Base-by-base conservation (phyloP, 2,797 vertebrate species). In the Poecilia picta region DNA sequence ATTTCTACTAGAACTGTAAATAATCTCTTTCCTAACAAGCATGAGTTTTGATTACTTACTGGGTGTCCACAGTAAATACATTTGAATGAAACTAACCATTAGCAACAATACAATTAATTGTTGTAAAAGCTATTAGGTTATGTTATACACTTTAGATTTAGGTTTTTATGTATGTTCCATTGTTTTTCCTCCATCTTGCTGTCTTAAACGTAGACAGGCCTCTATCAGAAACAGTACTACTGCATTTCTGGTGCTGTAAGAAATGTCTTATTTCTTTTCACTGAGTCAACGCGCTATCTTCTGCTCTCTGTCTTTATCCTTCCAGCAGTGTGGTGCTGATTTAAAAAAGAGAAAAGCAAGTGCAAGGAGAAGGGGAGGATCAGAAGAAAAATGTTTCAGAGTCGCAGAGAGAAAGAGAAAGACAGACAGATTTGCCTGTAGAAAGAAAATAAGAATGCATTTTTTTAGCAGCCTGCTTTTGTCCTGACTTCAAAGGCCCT, bases 401-500 rank as follows among this genome's bases (percentile, higher is more conserved):
- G 55, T 75, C 25, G 20, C 43, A 76, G 80, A 53, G 16, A 75
- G 10, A 49, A 55, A 49, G n/a, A 33, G 75, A 46, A 39, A 74
- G 62, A 82, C 4, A 49, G 59, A 81, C 25, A 77, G 78, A 64
- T 75, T 81, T 57, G 73, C 84, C 81, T 84, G 73, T 75, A 80
- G 83, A 77, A 79, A 83, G 75, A 77, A 85, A 84, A 78, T 33
- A 66, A 89, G 84, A 90, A 86, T 81, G 70, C 16, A 84, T 89
- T 91, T 92, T 82, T 89, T 75, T 20, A 23, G 75, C 83, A 4
- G 13, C 51, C 77, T 15, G 53, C 88, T 90, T 71, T 92, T 89
- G 83, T 93, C 83, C 85, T 46, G 80, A 93, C 93, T 92, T 94
- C 90, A 93, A 91, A 93, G 89, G 76, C 73, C 73, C 73, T n/a